Base-by-base conservation (phyloP, 2,888 invertebrate genomes). In the Chironomus tentans region DNA sequence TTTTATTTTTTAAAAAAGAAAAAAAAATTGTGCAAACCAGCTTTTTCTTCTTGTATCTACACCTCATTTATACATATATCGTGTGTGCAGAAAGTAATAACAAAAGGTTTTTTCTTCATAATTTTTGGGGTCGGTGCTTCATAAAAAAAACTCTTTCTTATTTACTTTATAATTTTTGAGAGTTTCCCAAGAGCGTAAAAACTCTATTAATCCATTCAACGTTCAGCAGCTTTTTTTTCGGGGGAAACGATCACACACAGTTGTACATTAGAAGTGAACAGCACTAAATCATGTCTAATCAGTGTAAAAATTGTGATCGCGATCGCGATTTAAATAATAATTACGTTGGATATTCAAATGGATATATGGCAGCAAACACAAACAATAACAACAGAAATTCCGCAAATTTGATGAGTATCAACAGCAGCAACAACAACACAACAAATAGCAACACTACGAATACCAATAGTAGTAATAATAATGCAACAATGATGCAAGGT, bases 301-400 rank as follows among this genome's bases (percentile, higher is more conserved):
- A 84, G 79, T 84, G 84, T 81, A 79, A 79, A 78, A 84, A 83
- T 80, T 84, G 84, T 79, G 83, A 84, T 79, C 84, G 84, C 79
- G 84, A 84, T 81, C 76, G 74, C 47, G 74, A 74, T 68, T 81
- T 84, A 76, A 84, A 84, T 80, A 84, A 84, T 79, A 84, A 84
- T 78, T 84, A 83, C 78, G 82, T 83, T 77, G 82, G 83, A 77
- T 84, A 84, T 78, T 82, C 82, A 76, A 84, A 81, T 79, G 84
- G 83, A 78, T 84, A 83, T 78, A 80, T 82, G 78, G 83, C 82
- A 78, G 81, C 82, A 77, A 50, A 46, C 47, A 68, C 22, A 15
- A 78, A 77, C 69, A 83, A 82, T 77, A 74, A 61, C 22, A 72
- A 72, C 46, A 15, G 69, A 69, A 69, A 38, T 38, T 18, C 47